These are phyloP conservation scores for Lasioglossum pauxillum DNA, from an alignment of 2,888 invertebrate species.

Conservation along the genomic window DNA sequence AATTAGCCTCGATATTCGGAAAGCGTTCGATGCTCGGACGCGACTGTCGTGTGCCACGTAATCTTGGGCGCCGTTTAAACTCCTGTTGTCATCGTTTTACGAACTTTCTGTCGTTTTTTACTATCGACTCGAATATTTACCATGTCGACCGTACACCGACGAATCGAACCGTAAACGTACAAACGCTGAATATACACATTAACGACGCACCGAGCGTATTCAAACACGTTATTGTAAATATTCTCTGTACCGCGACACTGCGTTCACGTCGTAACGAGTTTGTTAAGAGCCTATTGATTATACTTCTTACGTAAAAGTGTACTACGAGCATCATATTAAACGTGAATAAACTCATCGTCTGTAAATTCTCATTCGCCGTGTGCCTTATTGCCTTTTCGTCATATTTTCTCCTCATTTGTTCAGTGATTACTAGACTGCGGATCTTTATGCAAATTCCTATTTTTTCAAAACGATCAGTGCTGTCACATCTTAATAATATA, in stretches of 20 bases:
- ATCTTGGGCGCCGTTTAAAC: background rate
- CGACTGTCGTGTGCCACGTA: background rate
- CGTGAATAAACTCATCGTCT: slow-evolving; percentile 79
- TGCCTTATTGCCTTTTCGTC: background rate
- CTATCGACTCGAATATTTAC: slow-evolving; percentile 28
- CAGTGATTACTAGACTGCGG: no score
- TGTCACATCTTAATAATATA: background rate
- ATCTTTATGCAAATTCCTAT: background rate
- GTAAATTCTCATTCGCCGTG: slow-evolving; percentile 69
- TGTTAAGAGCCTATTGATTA: slow-evolving; percentile 72
- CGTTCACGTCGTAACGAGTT: slow-evolving; percentile 67
- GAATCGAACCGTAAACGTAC: slow-evolving; percentile 40
- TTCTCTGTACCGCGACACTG: slow-evolving; percentile 62
- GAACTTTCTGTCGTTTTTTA: slow-evolving; percentile 26
- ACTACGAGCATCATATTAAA: slow-evolving; percentile 74
- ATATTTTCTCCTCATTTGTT: background rate
- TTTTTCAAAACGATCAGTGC: background rate
- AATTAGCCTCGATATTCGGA: slow-evolving; percentile 18
- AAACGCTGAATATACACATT: slow-evolving; percentile 22
- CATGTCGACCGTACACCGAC: slow-evolving; percentile 32
- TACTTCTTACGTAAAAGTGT: slow-evolving; percentile 76
- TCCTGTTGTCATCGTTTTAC: slow-evolving; percentile 6
- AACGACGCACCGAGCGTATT: slow-evolving; percentile 27
- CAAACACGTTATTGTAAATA: slow-evolving; percentile 72
- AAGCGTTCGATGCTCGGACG: slow-evolving; percentile 14